Base-by-base conservation (phyloP, 2,797 vertebrate species). In the Hemibagrus guttatus region DNA sequence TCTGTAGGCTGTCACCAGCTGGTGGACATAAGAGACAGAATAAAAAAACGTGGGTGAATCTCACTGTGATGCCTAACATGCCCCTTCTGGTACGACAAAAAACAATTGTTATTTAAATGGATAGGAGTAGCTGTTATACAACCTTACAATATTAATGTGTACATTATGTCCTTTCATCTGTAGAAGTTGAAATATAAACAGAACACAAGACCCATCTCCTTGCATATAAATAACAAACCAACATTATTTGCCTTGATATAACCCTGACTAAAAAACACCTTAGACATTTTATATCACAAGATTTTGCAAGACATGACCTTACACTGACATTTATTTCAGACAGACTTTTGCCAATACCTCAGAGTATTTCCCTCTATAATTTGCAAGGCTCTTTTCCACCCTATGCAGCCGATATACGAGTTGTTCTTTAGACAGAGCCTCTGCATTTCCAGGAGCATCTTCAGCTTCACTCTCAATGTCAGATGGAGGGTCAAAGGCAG, bases 391-490 rank as follows among this genome's bases (percentile, higher is more conserved):
- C 80, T 94, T 95, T 80, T 99, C 98, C 93, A 96, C 95, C 80
- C 96, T 94, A 23, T 93, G 94, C 85, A 99, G 88, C 0, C 96
- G 95, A 87, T 97, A 97, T 81, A 97, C 59, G 90, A 99, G 71
- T 93, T 98, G 97, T 16, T 99, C 98, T 91, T 96, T 98, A 88
- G 93, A 95, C 78, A 99, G 94, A 35, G 92, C 90, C 79, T 98
- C 97, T 0, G 84, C 69, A 4, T 86, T 96, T 58, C 96, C 95
- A 0, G 89, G 81, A 0, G 93, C 89, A 74, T 99, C 98, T 91
- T 99, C 98, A 0, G 97, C 94, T 90, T 99, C 98, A 0, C 97
- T 99, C 93, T 99, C 98, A 31, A 97, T 95, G 85, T 99, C 98
- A 0, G 98, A 99, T 0, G 97, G 94, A 0, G 97, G 96, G 80